Conservation (phyloP, 2,888 invertebrate species). For the Arrhopalites spinosus region DNA sequence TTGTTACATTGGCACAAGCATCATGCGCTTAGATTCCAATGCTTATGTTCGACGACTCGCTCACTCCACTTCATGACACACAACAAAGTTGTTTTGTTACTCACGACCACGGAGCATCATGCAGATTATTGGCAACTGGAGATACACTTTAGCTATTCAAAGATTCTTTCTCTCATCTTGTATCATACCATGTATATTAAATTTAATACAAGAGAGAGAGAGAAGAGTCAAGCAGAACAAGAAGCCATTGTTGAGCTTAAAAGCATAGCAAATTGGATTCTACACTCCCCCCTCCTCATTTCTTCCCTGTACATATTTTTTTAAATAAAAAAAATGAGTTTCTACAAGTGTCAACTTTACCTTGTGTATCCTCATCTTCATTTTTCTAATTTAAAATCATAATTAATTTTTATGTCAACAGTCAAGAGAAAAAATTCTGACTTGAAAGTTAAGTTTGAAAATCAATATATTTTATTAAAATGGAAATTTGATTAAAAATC, state of each 20-base stretch:
- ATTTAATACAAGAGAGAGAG: not conserved
- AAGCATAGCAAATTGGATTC: constrained; percentile 3
- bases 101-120: not conserved
- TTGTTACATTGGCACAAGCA: not conserved
- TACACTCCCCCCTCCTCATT: not conserved
- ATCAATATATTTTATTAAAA: no score
- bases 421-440: no score
- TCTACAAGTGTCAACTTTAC: not conserved
- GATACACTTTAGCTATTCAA: not conserved
- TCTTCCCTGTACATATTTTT: not conserved
- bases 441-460: no score
- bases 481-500: no score
- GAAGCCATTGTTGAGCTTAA: not conserved
- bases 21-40: not conserved
- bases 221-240: constrained; percentile 7
- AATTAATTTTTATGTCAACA: no score
- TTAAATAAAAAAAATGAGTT: not conserved
- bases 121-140: not conserved
- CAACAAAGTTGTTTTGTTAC: not conserved
- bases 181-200: not conserved
- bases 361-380: not conserved
- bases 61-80: not conserved
- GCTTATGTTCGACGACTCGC: not conserved
- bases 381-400: not conserved
- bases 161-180: not conserved